Evolutionary conservation across 2,113 vertebrate genomes (phyloP), one percentile per base, ranked within the genome.

Genomic region (Eptesicus fuscus): DNA sequence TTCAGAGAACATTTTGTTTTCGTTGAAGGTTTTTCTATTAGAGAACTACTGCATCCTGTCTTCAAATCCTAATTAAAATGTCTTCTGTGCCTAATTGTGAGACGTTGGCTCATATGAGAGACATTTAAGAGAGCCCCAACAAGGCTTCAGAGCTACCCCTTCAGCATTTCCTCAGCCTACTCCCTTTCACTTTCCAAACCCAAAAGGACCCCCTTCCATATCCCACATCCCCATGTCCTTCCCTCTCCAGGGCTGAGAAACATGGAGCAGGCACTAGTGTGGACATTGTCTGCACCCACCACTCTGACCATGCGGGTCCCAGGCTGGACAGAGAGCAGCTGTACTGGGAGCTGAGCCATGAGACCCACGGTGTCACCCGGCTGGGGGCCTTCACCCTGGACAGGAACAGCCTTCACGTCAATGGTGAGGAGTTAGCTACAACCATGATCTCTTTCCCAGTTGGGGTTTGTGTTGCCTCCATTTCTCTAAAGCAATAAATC

Each of bases 231-330:
- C 14, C 2, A 1, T 14, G 14, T 47, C 42, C 32, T 47, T 18
- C 30, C 23, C 49, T 20, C 14, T 4, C 37, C 78, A 95, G 94
- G 70, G 70, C 84, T 1, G 49, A 44, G 78, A 70, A 78, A 40
- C 22, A 83, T 0, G 16, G 42, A 7, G 42, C 70, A 4, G 16
- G 93, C 63, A 98, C 97, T 0, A 76, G 76, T 90, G 96, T 98
- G 56, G 96, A 98, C 14, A 59, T 90, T 13, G 2, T 96, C 47
- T 98, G 98, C 92, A 96, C 91, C 49, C 96, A 86, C 1, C 96
- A 53, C 42, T 85, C 96, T 25, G 91, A 85, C 40, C 85, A 28
- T 25, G 56, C 63, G 22, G 59, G 78, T n/a, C 5, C 51, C 25
- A 53, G 78, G 9, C 71, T 98, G 11, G 47, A 97, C 79, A 88